phyloP scores from a whole-genome alignment of 2,113 vertebrate species.

The Microcebus jonahi region DNA sequence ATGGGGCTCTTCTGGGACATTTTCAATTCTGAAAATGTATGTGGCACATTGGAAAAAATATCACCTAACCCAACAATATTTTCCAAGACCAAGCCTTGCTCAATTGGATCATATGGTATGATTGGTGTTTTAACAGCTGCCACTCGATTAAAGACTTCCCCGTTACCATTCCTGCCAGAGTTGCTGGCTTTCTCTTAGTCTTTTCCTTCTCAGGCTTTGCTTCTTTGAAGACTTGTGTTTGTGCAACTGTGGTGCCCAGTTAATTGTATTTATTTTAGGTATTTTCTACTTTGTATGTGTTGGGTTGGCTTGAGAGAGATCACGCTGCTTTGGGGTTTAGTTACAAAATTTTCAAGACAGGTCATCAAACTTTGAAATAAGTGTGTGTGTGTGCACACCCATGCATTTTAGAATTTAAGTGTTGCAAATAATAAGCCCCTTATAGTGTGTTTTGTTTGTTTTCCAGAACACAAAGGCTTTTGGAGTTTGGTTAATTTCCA shows the following conservation, averaged over 20 bases:
- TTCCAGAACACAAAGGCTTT: conserved; percentile 29
- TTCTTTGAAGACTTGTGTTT: background rate
- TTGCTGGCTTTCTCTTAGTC: background rate
- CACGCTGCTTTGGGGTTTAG: background rate
- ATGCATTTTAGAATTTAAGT: conserved; percentile 25
- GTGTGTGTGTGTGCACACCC: too few species aligned
- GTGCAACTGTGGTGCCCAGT: background rate
- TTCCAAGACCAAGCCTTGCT: background rate
- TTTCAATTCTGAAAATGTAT: conserved; percentile 24
- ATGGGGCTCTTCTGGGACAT: background rate
- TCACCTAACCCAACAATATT: background rate
- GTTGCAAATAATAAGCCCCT: conserved; percentile 56
- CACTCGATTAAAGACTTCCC: background rate
- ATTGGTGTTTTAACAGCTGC: background rate
- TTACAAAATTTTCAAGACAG: conserved; percentile 23
- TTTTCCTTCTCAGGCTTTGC: background rate
- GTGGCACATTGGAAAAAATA: background rate
- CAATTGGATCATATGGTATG: background rate
- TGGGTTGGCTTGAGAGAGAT: background rate
- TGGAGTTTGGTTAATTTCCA: conserved; percentile 48
- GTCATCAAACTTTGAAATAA: background rate
- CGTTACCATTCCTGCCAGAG: background rate
- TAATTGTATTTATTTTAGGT: conserved; percentile 18
- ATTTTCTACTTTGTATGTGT: conserved; percentile 21
- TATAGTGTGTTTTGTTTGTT: conserved; percentile 54